A percentile compares a stretch with the other conserved stretches of the same genome.
Evolutionary conservation across 2,113 vertebrate species (phyloP).

Genomic region (Noctilio leporinus): DNA sequence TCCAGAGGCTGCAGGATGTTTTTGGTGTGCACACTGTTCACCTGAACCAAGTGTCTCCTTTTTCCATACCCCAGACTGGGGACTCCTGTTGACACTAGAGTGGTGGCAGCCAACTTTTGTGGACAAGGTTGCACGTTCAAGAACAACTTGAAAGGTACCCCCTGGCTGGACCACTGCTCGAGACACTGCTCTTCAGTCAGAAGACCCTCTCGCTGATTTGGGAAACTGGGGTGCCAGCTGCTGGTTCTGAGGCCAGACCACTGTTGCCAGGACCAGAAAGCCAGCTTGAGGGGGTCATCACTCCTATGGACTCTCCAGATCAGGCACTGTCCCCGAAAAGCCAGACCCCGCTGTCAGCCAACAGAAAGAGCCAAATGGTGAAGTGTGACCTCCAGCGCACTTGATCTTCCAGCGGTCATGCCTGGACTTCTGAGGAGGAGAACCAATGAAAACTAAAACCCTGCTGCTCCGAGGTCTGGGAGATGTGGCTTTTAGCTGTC

Average conservation of each 20-base stretch:
- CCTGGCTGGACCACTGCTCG: neutral
- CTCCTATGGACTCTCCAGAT: neutral
- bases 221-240: neutral
- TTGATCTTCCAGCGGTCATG: neutral
- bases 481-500: neutral
- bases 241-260: neutral
- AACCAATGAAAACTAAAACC: neutral
- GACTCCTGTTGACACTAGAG: neutral
- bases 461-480: neutral
- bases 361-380: neutral
- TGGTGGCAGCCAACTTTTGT: neutral
- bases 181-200: neutral
- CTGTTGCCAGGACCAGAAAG: neutral
- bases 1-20: neutral
- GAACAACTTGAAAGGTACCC: neutral
- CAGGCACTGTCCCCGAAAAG: neutral
- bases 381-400: neutral
- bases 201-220: neutral
- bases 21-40: neutral
- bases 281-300: neutral
- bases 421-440: neutral
- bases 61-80: neutral
- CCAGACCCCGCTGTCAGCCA: neutral
- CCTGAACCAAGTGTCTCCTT: neutral
- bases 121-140: neutral